phyloP scores from a whole-genome alignment of 2,797 vertebrate species.

The Fringilla coelebs region DNA sequence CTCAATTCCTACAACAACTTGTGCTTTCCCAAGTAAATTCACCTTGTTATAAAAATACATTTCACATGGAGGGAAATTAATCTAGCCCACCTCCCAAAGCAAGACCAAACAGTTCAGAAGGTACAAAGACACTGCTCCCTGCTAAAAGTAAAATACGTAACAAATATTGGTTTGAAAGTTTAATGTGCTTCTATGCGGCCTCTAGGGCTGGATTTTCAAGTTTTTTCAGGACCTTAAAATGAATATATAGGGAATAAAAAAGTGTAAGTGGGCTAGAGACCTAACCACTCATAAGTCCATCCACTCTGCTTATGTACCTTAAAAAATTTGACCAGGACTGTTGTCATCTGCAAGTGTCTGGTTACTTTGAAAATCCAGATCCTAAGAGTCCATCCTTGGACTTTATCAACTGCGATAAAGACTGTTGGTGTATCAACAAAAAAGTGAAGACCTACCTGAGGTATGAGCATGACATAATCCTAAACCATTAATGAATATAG shows the following conservation, averaged over 20 bases:
- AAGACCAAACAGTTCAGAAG: neutral
- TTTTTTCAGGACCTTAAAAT: neutral
- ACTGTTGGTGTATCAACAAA: neutral
- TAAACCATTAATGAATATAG: neutral
- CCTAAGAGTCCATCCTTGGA: neutral
- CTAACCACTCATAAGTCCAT: neutral
- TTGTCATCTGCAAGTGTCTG: neutral
- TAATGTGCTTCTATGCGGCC: neutral
- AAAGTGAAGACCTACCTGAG: neutral
- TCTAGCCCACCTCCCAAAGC: neutral
- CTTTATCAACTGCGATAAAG: neutral
- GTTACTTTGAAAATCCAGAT: neutral
- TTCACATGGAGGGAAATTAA: neutral
- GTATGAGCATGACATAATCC: neutral
- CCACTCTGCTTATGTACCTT: neutral
- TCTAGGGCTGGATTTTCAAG: neutral
- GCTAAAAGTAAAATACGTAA: neutral
- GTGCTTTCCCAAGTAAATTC: neutral
- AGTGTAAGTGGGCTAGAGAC: neutral
- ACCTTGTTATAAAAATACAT: neutral
- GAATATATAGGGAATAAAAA: neutral
- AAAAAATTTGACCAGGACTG: neutral
- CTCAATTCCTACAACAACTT: neutral
- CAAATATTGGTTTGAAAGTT: neutral
- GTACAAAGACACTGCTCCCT: neutral